Percentiles rank a stretch among this genome's conserved stretches.
These are phyloP conservation scores for Coptodon bakossiorum DNA, from an alignment of 2,113 vertebrate genomes.

Conservation along the genomic window DNA sequence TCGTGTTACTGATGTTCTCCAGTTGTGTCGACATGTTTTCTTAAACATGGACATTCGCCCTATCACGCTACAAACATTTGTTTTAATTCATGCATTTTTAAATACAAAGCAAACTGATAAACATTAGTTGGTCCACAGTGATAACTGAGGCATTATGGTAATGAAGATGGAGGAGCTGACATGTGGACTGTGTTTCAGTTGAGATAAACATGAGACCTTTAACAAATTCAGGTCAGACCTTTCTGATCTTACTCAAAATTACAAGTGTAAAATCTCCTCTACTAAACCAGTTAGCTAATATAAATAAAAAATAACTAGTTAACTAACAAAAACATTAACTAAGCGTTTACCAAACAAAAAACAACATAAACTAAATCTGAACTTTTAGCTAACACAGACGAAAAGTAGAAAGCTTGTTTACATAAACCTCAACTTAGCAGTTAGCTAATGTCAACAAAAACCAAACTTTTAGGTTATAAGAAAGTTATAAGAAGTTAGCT, in stretches of 20 bases:
- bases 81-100: not conserved
- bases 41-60: not conserved
- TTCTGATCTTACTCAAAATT: not conserved
- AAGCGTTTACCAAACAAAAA: not conserved
- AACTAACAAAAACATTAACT: not conserved
- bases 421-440: not conserved
- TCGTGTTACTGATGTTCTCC: constrained; percentile 27
- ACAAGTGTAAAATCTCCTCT: not conserved
- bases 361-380: not conserved
- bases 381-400: not conserved
- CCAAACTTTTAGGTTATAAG: not conserved
- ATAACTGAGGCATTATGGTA: not conserved
- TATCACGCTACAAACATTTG: not conserved
- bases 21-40: not conserved
- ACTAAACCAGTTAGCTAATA: not conserved
- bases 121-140: not conserved
- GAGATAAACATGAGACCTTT: not conserved
- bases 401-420: not conserved
- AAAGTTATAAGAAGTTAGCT: not conserved
- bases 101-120: not conserved
- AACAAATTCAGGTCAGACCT: not conserved
- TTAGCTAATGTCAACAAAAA: not conserved
- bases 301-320: not conserved
- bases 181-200: not conserved
- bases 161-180: not conserved